phyloP scores from a whole-genome alignment of 2,113 vertebrate species.

The Pterocles burchelli region DNA sequence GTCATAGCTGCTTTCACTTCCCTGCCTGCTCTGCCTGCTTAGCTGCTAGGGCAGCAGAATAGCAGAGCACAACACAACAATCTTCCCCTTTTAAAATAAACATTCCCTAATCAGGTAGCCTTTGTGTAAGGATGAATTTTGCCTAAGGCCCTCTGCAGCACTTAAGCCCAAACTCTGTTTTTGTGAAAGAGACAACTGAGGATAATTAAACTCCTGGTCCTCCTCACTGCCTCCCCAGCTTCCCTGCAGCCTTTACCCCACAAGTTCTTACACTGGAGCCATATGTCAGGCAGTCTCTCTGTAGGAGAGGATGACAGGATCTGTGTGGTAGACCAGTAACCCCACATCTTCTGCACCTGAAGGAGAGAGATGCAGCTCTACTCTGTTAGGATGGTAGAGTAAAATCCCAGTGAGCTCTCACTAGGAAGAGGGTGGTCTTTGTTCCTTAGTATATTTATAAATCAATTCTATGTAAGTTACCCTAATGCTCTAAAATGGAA shows the following conservation, averaged over 20 bases:
- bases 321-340: background rate
- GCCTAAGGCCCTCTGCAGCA: background rate
- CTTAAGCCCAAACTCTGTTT: background rate
- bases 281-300: background rate
- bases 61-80: slow-evolving; percentile 9
- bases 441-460: background rate
- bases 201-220: background rate
- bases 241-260: background rate
- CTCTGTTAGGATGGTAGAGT: background rate
- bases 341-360: background rate
- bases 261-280: background rate
- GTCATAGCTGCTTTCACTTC: slow-evolving; percentile 20
- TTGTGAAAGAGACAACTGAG: background rate
- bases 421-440: background rate
- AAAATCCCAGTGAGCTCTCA: background rate
- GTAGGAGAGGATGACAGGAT: background rate
- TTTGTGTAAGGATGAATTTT: background rate
- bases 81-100: slow-evolving; percentile 51
- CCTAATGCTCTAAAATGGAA: background rate
- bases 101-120: slow-evolving; percentile 63
- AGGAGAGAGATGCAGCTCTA: background rate
- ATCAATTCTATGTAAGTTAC: background rate
- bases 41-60: slow-evolving; percentile 28
- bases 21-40: background rate
- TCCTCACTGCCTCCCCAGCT: background rate